These are phyloP conservation scores for Macaca nemestrina DNA, from an alignment of 2,113 vertebrate species.

Conservation along the genomic window DNA sequence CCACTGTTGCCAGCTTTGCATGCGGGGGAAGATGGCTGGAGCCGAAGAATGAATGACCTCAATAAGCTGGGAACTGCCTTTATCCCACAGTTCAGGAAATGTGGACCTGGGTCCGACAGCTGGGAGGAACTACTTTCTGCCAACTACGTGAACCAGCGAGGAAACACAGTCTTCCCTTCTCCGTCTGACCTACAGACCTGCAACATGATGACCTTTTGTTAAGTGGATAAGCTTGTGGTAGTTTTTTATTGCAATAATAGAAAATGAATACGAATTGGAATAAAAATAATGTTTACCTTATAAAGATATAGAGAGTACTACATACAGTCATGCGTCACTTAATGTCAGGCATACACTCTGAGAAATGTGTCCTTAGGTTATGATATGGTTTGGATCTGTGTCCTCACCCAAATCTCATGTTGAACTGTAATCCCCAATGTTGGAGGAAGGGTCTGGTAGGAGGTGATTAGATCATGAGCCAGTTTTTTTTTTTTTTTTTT, in stretches of 20 bases:
- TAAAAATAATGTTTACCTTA: not conserved
- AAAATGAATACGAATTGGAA: not conserved
- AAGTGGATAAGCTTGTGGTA: not conserved
- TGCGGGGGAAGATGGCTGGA: not conserved
- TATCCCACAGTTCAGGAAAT: not conserved
- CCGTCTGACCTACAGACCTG: not conserved
- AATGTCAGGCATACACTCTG: not conserved
- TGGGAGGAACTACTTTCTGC: not conserved
- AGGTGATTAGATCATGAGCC: too few species aligned
- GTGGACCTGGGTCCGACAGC: not conserved
- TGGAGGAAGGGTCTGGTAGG: too few species aligned
- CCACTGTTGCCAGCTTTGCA: not conserved
- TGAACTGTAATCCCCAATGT: too few species aligned
- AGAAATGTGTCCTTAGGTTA: not conserved
- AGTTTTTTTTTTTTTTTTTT: too few species aligned
- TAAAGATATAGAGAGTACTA: not conserved
- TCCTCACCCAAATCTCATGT: too few species aligned
- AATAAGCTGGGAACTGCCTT: not conserved
- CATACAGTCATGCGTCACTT: not conserved
- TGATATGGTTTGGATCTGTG: too few species aligned
- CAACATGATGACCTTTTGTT: not conserved
- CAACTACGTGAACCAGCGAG: not conserved
- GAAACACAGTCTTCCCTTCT: not conserved
- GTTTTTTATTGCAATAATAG: not conserved
- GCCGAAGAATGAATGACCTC: not conserved